Base-by-base conservation (phyloP, 1,140 invertebrate species). In the Drosophila paulistorum region DNA sequence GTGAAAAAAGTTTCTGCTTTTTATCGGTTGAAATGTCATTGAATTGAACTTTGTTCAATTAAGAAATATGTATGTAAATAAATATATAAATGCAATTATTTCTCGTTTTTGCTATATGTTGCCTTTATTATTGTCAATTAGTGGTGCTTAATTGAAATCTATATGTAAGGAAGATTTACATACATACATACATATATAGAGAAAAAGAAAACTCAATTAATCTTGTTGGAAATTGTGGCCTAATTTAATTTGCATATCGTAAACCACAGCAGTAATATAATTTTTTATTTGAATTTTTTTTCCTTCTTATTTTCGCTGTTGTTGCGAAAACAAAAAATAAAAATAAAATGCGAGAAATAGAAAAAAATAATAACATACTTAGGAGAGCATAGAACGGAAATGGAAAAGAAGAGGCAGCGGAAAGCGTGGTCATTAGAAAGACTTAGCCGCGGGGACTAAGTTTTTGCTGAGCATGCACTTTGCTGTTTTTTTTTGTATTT, bases 61-160 rank as follows among this genome's bases (percentile, higher is more conserved):
- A 37, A 20, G 45, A n/a, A 48, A 17, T 23, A 51, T 23, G 17
- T 23, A 51, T 23, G 17, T 51, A 51, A 51, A 51, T 51, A 51
- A 20, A 51, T 51, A 5, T 4, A 23, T 17, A 11, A 51, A 51
- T 51, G 45, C 45, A 23, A 71, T 71, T 41, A 45, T 35, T 20
- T 37, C 26, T 26, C 42, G 13, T 23, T 14, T 68, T 61, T 55
- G 65, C 20, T 58, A 41, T 26, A 33, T 26, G 35, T 9, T 42
- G 64, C n/a, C 14, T 58, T 60, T 41, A 57, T 39, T 51, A 41
- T 70, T 65, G 26, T 10, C 37, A 69, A 64, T 57, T 39, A 55
- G 37, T 20, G 5, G 10, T 30, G 35, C 5, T 59, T 63, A 63
- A 72, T 72, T 72, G 2, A 58, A 68, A 63, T 71, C 23, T 35